phyloP scores from a whole-genome alignment of 2,888 invertebrate genomes.

The Apamea epomidion region DNA sequence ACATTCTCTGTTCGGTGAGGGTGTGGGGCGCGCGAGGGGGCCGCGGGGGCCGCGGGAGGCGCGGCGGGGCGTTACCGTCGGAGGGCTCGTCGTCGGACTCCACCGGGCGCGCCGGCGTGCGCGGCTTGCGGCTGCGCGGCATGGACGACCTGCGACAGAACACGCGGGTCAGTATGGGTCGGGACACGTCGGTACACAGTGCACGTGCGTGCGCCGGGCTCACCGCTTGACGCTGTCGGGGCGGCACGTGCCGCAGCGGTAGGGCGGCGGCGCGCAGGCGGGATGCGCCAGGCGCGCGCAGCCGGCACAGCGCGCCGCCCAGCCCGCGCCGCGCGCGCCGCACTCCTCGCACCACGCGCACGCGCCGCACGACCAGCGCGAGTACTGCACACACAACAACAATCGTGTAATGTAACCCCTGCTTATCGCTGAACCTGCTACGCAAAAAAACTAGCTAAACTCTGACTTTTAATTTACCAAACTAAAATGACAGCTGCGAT shows the following conservation, averaged over 20 bases:
- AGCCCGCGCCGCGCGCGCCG: constrained; percentile 79
- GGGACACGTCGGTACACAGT: rapidly evolving
- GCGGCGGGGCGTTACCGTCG: constrained; percentile 86
- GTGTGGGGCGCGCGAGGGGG: constrained; percentile 76
- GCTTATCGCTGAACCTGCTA: too few species aligned
- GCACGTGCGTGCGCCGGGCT: neutral
- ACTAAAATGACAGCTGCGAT: too few species aligned
- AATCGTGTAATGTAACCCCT: neutral
- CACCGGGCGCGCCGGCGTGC: constrained; percentile 74
- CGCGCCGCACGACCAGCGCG: constrained; percentile 85
- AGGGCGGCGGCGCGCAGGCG: constrained; percentile 62
- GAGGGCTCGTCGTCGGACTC: constrained; percentile 87
- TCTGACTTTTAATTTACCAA: too few species aligned
- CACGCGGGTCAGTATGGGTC: neutral
- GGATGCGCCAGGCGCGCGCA: constrained; percentile 60
- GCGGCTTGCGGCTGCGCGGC: constrained; percentile 74
- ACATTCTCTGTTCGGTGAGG: constrained; percentile 93
- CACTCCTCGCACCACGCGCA: constrained; percentile 82
- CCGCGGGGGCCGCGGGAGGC: constrained; percentile 67
- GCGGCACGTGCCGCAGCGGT: constrained; percentile 52
- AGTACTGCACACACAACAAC: constrained; percentile 71
- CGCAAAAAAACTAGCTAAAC: neutral
- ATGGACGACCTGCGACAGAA: constrained; percentile 49
- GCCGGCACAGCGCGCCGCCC: constrained; percentile 77
- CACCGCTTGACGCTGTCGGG: constrained; percentile 37